phyloP scores from a whole-genome alignment of 1,140 invertebrate genomes.

The Cepaea nemoralis region DNA sequence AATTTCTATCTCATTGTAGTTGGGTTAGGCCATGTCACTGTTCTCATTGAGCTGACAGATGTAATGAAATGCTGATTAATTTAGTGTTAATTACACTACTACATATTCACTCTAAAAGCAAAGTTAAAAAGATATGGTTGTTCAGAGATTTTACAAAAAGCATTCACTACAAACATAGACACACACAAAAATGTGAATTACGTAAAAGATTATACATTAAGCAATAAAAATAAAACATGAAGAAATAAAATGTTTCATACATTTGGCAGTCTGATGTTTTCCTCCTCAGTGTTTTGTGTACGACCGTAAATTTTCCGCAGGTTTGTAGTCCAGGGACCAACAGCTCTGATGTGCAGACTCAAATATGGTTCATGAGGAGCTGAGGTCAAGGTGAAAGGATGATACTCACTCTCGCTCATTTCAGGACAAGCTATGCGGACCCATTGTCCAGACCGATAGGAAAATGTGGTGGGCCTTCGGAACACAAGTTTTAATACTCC shows the following conservation, averaged over 20 bases:
- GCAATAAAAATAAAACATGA: neutral
- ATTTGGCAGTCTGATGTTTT: constrained; percentile 71
- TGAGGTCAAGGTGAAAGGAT: constrained; percentile 97
- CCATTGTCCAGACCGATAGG: constrained; percentile 90
- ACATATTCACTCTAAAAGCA: too few relatives aligned
- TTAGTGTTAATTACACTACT: too few relatives aligned
- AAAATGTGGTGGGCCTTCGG: constrained; percentile 89
- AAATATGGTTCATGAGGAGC: constrained; percentile 97
- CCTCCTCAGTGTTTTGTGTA: constrained; percentile 88
- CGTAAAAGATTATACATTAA: neutral
- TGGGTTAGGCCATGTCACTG: too few relatives aligned
- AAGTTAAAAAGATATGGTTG: too few relatives aligned
- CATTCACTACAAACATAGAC: neutral
- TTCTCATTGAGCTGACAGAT: too few relatives aligned
- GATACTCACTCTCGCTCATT: constrained; percentile 91
- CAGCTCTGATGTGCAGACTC: constrained; percentile 92
- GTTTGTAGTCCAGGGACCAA: constrained; percentile 98
- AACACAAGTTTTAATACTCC: constrained; percentile 76
- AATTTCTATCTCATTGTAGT: too few relatives aligned
- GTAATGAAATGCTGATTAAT: too few relatives aligned
- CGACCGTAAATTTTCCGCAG: constrained; percentile 93
- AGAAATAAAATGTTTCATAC: neutral
- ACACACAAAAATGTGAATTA: neutral
- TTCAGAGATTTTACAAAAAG: too few relatives aligned
- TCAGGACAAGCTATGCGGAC: constrained; percentile 92